Conservation (phyloP, 2,113 vertebrate genomes). For the Tetraodon nigroviridis region DNA sequence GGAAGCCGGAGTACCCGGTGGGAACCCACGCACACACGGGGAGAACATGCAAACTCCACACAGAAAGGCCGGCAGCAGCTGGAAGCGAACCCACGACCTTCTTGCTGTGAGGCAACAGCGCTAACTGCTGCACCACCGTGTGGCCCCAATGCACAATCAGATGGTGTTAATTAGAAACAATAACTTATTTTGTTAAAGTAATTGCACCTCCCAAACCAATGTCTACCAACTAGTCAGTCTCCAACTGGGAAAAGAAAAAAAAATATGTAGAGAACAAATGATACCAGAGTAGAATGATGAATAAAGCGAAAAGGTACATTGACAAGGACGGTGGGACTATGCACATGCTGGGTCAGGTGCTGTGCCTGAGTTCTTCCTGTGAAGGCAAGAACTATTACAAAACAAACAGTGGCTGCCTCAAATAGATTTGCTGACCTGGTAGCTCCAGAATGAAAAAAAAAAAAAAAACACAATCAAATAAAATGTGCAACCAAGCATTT, state of each 20-base stretch:
- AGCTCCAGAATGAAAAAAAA: slow-evolving; percentile 51
- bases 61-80: too few relatives aligned
- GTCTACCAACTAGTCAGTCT: slow-evolving; percentile 45
- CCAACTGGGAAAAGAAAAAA: slow-evolving; percentile 25
- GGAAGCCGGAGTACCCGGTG: too few relatives aligned
- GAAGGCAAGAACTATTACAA: slow-evolving; percentile 33
- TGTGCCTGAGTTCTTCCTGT: slow-evolving; percentile 34
- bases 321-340: slow-evolving; percentile 12
- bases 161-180: too few relatives aligned
- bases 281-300: slow-evolving; percentile 44
- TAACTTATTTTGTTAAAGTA: slow-evolving; percentile 3
- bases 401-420: slow-evolving; percentile 47
- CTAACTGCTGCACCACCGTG: too few relatives aligned
- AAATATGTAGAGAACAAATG: slow-evolving; percentile 42
- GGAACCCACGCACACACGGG: too few relatives aligned
- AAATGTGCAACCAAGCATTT: slow-evolving; percentile 38
- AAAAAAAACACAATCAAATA: slow-evolving; percentile 39
- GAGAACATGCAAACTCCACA: too few relatives aligned
- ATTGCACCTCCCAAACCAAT: slow-evolving; percentile 35
- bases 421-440: slow-evolving; percentile 51
- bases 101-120: too few relatives aligned
- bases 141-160: too few relatives aligned
- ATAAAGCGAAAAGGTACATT: slow-evolving; percentile 43
- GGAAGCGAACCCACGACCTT: too few relatives aligned
- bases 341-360: slow-evolving; percentile 9